Evolutionary conservation across 1,140 invertebrate species (phyloP).

Genomic region (Cydia strobilella): DNA sequence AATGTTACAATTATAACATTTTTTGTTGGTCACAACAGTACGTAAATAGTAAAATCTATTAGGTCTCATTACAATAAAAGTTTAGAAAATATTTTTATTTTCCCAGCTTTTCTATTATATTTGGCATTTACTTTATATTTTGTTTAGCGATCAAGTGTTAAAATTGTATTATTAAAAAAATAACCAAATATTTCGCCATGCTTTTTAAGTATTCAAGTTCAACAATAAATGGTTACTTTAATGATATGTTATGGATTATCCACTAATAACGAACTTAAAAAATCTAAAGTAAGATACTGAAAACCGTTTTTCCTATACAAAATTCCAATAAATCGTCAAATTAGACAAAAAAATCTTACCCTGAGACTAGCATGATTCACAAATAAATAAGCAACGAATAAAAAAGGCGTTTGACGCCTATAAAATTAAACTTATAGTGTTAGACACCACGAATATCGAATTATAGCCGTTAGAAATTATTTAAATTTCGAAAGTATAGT

Average conservation of each 20-base stretch:
- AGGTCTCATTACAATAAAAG: background rate
- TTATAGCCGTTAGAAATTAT: constrained; percentile 2
- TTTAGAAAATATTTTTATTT: background rate
- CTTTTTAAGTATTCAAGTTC: background rate
- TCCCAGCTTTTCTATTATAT: background rate
- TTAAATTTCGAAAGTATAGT: constrained; percentile 32
- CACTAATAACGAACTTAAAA: background rate
- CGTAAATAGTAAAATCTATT: too few species aligned
- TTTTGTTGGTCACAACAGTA: too few species aligned
- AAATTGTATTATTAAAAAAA: background rate
- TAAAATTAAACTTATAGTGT: constrained; percentile 9
- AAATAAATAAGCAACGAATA: constrained; percentile 37
- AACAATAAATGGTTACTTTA: background rate
- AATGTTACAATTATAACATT: background rate
- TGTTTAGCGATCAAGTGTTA: too few species aligned
- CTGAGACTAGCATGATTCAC: constrained; percentile 54
- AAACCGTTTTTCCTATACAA: background rate
- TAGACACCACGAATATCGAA: constrained; percentile 9
- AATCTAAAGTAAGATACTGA: background rate
- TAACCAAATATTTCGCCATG: background rate
- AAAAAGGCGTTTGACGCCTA: constrained; percentile 8
- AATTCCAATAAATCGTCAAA: constrained; percentile 25
- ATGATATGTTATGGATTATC: too few species aligned
- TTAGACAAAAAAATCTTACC: constrained; percentile 47
- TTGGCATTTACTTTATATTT: background rate